These are phyloP conservation scores for Heliocidaris tuberculata DNA, from an alignment of 35 echinoderm and acorn worm genomes.

Conservation along the genomic window DNA sequence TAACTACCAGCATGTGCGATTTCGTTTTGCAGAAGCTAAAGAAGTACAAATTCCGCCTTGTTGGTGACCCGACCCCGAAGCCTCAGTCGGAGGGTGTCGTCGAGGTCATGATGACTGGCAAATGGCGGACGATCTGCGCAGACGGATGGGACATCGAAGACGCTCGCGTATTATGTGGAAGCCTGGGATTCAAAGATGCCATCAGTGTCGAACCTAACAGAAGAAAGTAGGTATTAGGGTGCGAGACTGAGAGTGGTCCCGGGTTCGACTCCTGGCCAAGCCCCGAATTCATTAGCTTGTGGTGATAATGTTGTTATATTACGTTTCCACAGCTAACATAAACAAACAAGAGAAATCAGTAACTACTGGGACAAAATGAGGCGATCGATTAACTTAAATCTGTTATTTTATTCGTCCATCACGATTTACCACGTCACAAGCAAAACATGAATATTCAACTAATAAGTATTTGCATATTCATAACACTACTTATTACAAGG, in stretches of 20 bases:
- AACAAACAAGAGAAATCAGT: too few relatives aligned
- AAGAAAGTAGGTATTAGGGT: not conserved
- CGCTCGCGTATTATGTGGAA: slow-evolving; percentile 74
- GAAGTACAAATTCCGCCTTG: slow-evolving; percentile 50
- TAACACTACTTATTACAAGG: too few relatives aligned
- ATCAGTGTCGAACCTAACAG: not conserved
- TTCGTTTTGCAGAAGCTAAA: slow-evolving; percentile 45
- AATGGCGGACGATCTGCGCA: slow-evolving; percentile 84
- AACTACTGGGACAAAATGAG: too few relatives aligned
- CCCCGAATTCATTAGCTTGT: not conserved
- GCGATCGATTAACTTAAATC: too few relatives aligned
- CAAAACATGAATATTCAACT: too few relatives aligned
- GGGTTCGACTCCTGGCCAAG: not conserved
- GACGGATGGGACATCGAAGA: slow-evolving; percentile 87
- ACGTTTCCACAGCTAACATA: too few relatives aligned
- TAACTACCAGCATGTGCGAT: not conserved
- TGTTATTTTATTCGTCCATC: too few relatives aligned
- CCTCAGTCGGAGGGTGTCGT: slow-evolving; percentile 82
- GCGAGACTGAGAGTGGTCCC: too few relatives aligned
- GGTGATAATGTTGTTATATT: not conserved
- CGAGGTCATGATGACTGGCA: slow-evolving; percentile 61
- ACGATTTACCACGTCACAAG: too few relatives aligned
- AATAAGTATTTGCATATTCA: too few relatives aligned
- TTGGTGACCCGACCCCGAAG: slow-evolving; percentile 39
- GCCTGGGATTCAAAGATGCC: slow-evolving; percentile 72